Evolutionary conservation across 2,797 vertebrate species (phyloP).

Genomic region (Phalanger gymnotis): DNA sequence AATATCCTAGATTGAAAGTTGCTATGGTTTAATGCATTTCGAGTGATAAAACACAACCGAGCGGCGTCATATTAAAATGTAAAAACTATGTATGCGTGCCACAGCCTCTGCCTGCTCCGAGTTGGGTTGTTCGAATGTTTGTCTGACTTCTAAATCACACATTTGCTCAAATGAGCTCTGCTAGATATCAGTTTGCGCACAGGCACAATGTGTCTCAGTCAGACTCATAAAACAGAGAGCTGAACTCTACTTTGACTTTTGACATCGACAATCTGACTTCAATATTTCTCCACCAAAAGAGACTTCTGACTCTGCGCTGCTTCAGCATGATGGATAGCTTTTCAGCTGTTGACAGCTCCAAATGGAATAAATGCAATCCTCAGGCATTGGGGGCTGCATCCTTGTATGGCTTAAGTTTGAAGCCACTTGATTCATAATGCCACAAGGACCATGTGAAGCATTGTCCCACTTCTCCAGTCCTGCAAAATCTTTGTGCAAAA

Average conservation of each 20-base stretch:
- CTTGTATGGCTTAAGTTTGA: constrained; percentile 81
- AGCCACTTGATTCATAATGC: constrained; percentile 81
- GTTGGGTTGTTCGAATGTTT: constrained; percentile 85
- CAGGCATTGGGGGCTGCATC: constrained; percentile 80
- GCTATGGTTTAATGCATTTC: constrained; percentile 75
- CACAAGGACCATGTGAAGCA: constrained; percentile 84
- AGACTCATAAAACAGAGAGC: constrained; percentile 88
- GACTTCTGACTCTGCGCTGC: constrained; percentile 84
- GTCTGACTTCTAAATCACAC: constrained; percentile 88
- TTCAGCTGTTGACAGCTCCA: constrained; percentile 85
- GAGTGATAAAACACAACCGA: constrained; percentile 82
- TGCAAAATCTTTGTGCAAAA: constrained; percentile 81
- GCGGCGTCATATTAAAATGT: constrained; percentile 84
- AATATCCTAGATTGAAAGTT: constrained; percentile 67
- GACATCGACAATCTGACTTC: constrained; percentile 90
- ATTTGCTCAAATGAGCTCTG: constrained; percentile 88
- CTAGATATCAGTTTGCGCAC: constrained; percentile 86
- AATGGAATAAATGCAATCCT: constrained; percentile 86
- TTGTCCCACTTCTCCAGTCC: constrained; percentile 74
- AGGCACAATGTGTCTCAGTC: constrained; percentile 88
- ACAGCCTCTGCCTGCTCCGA: constrained; percentile 86
- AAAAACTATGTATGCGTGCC: constrained; percentile 83
- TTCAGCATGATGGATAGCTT: constrained; percentile 86
- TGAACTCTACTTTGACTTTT: constrained; percentile 89
- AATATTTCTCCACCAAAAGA: constrained; percentile 87